A percentile compares a stretch with the other conserved stretches of the same genome.
phyloP scores from a whole-genome alignment of 2,888 invertebrate genomes.

The Eristalinus sepulchralis region DNA sequence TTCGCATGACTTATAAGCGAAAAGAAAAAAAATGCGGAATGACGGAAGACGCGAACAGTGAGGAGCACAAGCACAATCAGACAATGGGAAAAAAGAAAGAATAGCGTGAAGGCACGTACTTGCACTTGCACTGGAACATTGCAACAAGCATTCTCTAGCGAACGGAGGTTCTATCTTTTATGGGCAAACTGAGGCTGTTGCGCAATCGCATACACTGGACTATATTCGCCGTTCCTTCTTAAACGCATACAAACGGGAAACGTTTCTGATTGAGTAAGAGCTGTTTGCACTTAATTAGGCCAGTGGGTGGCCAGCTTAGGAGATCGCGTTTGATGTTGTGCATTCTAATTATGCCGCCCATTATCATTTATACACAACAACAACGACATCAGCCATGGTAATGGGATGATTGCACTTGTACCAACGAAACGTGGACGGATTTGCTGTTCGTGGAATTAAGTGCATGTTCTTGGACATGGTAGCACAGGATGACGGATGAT shows the following conservation, averaged over 20 bases:
- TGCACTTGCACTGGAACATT: slow-evolving; percentile 31
- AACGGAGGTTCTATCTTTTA: slow-evolving; percentile 13
- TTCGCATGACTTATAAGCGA: too few species aligned
- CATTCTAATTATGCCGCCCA: slow-evolving; percentile 33
- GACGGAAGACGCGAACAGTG: slow-evolving; percentile 30
- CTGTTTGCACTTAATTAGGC: slow-evolving; percentile 38
- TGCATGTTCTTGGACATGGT: slow-evolving; percentile 27
- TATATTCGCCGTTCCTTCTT: slow-evolving; percentile 24
- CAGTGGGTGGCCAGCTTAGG: slow-evolving; percentile 43
- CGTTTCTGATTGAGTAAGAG: slow-evolving; percentile 20
- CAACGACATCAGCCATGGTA: neutral
- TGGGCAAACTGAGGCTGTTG: slow-evolving; percentile 37
- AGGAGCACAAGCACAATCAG: neutral
- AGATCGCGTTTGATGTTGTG: slow-evolving; percentile 9
- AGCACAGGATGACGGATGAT: neutral
- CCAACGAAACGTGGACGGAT: slow-evolving; percentile 17
- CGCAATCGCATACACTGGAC: slow-evolving; percentile 56
- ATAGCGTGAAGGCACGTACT: slow-evolving; percentile 48
- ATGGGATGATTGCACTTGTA: slow-evolving; percentile 16
- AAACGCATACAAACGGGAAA: slow-evolving; percentile 43
- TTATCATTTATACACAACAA: neutral
- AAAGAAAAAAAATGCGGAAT: slow-evolving; percentile 23
- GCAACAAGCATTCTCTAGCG: neutral
- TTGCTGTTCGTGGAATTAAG: slow-evolving; percentile 2
- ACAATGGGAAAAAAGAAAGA: neutral